Evolutionary conservation across 2,888 invertebrate species (phyloP), one percentile per base, ranked within the genome.

Genomic region (Cantharis lateralis): DNA sequence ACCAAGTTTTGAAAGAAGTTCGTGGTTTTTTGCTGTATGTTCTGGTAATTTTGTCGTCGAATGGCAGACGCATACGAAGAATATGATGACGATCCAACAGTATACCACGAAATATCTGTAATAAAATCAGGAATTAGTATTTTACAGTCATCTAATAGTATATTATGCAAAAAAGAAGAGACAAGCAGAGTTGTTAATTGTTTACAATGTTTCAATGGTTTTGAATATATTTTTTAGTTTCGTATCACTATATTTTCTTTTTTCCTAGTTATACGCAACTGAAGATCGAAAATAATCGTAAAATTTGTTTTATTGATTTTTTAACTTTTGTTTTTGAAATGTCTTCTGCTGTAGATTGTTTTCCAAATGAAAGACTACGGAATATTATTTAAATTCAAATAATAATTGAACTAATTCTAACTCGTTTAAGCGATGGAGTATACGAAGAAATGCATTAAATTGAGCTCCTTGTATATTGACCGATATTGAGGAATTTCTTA

Each of bases 1-100:
- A 15, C 96, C 96, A 72, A 96, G 90, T 78, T 93, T 93, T 84
- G 93, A 93, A 79, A 94, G 89, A 5, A 94, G 90, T 28, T 93
- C 92, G 83, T 93, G 93, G 77, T 93, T 93, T 78, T 91, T 91
- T 48, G 20, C 28, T 0, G 77, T 79, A 24, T 76, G 79, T 10
- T 70, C 15, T 0, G 77, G 13, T 10, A 18, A 2, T 61, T 71
- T 73, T n/a, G 70, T 3, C 20, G 70, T 71, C 2, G 75, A 78
- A 20, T 68, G 87, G 85, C 80, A 86, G 86, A 86, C 83, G 20
- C 78, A 76, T 3, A 76, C 62, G 70, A 61, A 72, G 15, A 71
- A 48, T 15, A 78, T 9, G 15, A 71, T 28, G 13, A 76, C 70
- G 69, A 78, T 69, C 16, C 48, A 63, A 48, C 70, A 75, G 15